These are phyloP conservation scores for Cataglyphis hispanica DNA, from an alignment of 1,140 invertebrate species.

Conservation along the genomic window DNA sequence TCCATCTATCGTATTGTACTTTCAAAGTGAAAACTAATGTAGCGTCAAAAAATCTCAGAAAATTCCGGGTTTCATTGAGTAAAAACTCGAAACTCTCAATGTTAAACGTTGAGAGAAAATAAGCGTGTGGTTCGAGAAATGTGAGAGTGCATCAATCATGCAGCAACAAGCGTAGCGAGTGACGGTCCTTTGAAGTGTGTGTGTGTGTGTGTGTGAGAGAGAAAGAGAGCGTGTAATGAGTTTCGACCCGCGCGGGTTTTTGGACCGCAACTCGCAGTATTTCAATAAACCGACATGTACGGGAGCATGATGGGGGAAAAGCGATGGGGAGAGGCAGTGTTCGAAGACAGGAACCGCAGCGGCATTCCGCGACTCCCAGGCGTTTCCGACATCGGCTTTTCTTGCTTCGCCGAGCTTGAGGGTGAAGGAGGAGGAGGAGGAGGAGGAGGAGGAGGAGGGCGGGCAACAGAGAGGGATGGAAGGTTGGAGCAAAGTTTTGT, in stretches of 20 bases:
- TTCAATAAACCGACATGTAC: constrained; percentile 26
- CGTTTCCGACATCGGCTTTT: constrained; percentile 8
- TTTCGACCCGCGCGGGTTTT: constrained; percentile 43
- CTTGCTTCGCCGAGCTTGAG: not conserved
- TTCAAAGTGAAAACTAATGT: not conserved
- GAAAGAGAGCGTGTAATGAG: constrained; percentile 4
- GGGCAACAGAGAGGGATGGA: no score
- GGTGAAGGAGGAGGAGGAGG: no score
- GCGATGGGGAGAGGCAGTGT: not conserved
- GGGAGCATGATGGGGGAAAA: not conserved
- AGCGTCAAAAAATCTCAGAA: not conserved
- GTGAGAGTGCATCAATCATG: not conserved
- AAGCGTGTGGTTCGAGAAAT: not conserved
- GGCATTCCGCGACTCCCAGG: constrained; percentile 21
- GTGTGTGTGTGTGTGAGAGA: no score
- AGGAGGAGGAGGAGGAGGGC: not conserved
- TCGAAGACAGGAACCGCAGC: constrained; percentile 44
- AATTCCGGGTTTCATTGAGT: not conserved
- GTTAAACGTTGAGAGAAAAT: not conserved
- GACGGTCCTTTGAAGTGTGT: not conserved
- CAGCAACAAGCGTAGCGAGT: not conserved
- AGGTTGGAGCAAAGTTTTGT: constrained; percentile 21
- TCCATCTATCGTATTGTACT: not conserved
- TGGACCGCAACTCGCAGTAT: constrained; percentile 25
- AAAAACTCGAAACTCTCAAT: not conserved